Percentiles rank a stretch among this genome's conserved stretches.
These are phyloP conservation scores for Anneissia japonica DNA, from an alignment of 35 echinoderm and acorn worm genomes.

Conservation along the genomic window DNA sequence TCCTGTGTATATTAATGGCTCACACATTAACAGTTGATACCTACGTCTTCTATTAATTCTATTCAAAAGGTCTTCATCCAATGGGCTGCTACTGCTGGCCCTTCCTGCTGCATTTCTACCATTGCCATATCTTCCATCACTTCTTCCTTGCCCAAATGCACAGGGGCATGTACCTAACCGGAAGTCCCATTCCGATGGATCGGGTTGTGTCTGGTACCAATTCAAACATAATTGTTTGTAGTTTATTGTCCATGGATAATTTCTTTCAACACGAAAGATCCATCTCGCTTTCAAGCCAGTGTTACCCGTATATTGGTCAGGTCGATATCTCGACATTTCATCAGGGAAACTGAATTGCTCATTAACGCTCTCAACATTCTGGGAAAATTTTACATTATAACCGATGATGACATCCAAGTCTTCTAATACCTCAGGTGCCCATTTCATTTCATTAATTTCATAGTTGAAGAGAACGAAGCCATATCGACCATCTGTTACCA, in stretches of 20 bases:
- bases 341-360: neutral
- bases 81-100: too few relatives aligned
- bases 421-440: conserved; percentile 8
- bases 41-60: too few relatives aligned
- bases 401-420: conserved; percentile 52
- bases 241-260: conserved; percentile 32
- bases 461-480: conserved; percentile 57
- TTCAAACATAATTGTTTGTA: conserved; percentile 33
- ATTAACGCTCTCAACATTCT: neutral
- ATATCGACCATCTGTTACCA: conserved; percentile 39
- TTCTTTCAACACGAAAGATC: conserved; percentile 49
- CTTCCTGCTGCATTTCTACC: too few relatives aligned
- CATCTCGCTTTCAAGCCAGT: conserved; percentile 41
- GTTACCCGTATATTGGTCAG: conserved; percentile 38
- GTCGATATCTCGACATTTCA: conserved; percentile 12
- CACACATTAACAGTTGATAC: too few relatives aligned
- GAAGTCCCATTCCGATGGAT: conserved; percentile 17
- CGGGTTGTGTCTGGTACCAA: conserved; percentile 31
- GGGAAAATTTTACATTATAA: neutral
- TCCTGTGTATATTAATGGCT: too few relatives aligned
- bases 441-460: conserved; percentile 38
- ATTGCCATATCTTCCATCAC: conserved; percentile 33
- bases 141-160: conserved; percentile 42
- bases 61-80: too few relatives aligned
- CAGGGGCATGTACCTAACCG: conserved; percentile 43